phyloP scores from a whole-genome alignment of 2,113 vertebrate species.

The Upupa epops region DNA sequence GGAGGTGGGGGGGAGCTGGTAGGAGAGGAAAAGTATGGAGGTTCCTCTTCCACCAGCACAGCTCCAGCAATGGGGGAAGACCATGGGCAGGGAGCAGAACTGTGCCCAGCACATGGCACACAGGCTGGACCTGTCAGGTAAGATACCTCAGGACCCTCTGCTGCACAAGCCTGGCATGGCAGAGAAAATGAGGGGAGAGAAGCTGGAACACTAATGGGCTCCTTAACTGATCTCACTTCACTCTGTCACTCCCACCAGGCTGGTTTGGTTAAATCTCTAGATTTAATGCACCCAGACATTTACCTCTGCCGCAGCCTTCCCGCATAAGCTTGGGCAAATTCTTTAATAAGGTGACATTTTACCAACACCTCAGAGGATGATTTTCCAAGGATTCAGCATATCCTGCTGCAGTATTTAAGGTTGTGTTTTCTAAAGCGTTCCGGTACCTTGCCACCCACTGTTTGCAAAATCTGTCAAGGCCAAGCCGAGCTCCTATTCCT shows the following conservation, averaged over 20 bases:
- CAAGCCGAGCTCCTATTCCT: neutral
- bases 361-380: neutral
- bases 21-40: neutral
- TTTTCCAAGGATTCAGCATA: neutral
- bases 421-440: neutral
- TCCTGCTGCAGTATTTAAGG: neutral
- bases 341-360: neutral
- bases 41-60: neutral
- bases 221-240: neutral
- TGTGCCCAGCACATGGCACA: neutral
- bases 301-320: neutral
- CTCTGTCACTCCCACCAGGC: neutral
- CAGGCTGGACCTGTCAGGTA: accelerated
- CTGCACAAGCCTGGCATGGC: neutral
- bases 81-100: neutral
- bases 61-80: neutral
- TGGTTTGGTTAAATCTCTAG: neutral
- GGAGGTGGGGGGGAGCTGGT: too few relatives aligned
- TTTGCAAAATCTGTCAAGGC: neutral
- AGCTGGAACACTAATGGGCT: neutral
- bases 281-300: neutral
- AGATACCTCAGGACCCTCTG: neutral
- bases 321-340: neutral
- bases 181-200: neutral
- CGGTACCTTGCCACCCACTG: neutral